A percentile compares a stretch with the other conserved stretches of the same genome.
phyloP scores from a whole-genome alignment of 2,797 vertebrate genomes.

The Caiman crocodilus region DNA sequence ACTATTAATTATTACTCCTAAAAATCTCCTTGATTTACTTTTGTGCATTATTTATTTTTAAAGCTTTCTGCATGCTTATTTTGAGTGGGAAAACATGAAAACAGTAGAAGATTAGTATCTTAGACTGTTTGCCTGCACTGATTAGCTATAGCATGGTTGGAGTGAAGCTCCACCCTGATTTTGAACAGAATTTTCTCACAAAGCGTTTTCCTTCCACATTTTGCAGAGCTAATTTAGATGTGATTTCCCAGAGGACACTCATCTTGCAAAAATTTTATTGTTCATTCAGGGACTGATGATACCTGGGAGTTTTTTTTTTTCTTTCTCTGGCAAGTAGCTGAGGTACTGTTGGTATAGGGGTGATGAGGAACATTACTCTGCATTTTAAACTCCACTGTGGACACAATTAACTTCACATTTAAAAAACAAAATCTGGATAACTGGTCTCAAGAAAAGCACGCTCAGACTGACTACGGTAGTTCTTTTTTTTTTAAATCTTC shows the following conservation, averaged over 20 bases:
- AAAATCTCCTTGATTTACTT: neutral
- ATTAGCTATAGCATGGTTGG: constrained; percentile 8
- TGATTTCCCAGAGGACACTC: constrained; percentile 47
- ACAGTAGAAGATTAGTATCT: neutral
- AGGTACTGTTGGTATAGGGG: too few species aligned
- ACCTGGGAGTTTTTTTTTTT: neutral
- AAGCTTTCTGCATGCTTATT: neutral
- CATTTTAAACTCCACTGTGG: constrained; percentile 34
- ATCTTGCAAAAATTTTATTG: constrained; percentile 39
- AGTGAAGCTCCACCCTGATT: constrained; percentile 33
- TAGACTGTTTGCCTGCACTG: neutral
- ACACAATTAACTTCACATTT: constrained; percentile 2
- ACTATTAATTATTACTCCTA: neutral
- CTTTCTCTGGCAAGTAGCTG: neutral
- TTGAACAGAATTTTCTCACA: constrained; percentile 36
- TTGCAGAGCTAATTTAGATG: constrained; percentile 49
- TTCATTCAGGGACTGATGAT: constrained; percentile 19
- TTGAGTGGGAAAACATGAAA: neutral
- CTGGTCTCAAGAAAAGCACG: constrained; percentile 10
- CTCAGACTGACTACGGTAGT: constrained; percentile 25
- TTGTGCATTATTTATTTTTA: neutral
- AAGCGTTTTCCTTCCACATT: constrained; percentile 45
- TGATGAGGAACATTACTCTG: neutral
- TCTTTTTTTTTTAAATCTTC: constrained; percentile 51
- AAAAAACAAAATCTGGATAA: constrained; percentile 14